Conservation (phyloP, 2,797 vertebrate genomes). For the Lacerta viridis region DNA sequence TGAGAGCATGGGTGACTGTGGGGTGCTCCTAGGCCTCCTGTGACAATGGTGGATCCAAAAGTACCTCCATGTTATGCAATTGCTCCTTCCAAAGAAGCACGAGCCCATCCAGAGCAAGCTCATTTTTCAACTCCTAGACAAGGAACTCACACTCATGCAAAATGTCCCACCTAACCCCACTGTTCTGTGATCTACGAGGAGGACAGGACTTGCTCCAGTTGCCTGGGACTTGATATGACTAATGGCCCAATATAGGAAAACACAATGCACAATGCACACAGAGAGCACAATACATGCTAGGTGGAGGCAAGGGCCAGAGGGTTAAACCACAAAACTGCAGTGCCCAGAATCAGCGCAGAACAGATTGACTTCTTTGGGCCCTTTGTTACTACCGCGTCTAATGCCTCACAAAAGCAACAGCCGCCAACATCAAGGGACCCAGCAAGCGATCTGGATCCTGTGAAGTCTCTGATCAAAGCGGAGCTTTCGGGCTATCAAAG, state of each 20-base stretch:
- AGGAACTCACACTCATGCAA: no score
- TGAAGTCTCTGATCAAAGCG: constrained; percentile 17
- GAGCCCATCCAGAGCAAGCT: no score
- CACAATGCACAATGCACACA: no score
- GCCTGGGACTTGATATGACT: background rate
- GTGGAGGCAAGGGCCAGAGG: background rate
- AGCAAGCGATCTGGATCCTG: background rate
- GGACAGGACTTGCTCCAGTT: no score
- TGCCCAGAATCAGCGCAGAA: background rate
- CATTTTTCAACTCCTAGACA: no score
- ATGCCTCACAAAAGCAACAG: background rate
- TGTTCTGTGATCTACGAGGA: no score
- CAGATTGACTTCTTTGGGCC: background rate
- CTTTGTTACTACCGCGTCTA: background rate
- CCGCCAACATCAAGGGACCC: background rate
- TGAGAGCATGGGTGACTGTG: no score
- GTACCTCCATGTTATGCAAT: no score
- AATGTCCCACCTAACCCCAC: no score
- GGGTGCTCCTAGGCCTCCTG: no score
- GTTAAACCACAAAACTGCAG: background rate
- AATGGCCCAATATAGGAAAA: background rate
- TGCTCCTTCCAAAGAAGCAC: no score
- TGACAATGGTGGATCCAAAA: no score
- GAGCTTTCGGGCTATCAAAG: constrained; percentile 10
- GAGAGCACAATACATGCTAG: background rate